Base-by-base conservation (phyloP, 2,888 invertebrate species). In the Glomeris marginata region DNA sequence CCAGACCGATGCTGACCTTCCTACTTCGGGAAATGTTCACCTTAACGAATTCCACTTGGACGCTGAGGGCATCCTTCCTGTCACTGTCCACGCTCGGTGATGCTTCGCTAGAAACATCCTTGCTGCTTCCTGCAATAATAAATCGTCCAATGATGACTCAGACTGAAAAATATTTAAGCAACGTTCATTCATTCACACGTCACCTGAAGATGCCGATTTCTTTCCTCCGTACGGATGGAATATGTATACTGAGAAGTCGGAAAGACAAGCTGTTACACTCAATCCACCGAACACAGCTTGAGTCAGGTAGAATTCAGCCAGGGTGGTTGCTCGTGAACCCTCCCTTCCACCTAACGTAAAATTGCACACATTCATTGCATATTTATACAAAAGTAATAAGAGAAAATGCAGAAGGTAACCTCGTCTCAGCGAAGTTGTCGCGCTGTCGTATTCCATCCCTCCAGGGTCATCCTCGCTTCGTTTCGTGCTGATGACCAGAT, bases 221-320 rank as follows among this genome's bases (percentile, higher is more conserved):
- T 90, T 90, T 45, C 84, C 84, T 6, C 94, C 94, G 65, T 95
- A 98, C 0, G 97, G 97, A 71, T 97, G 97, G 72, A 95, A 98
- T 62, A 98, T 90, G 69, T 91, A 94, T 2, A 98, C 84, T 1
- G 91, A 92, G 71, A 98, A 98, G 69, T 95, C 94, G 0, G 92
- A 88, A 53, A 98, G 74, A 61, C 91, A 92, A 0, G 92, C 94
- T 0, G 95, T 97, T 5, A 98, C 87, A 66, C 94, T 90, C 1
- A 90, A 72, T 0, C 90, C 88, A 33, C 87, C 88, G 61, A 80
- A 78, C 0, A 56, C 57, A 3, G 58, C 45, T 20, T 48, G 45
- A 45, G 45, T 45, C 33, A 45, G 49, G 47, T 47, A 50, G 13
- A 40, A 28, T 22, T 50, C 50, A 11, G 50, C 50, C 13, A 49